Percentiles rank a stretch among this genome's conserved stretches.
Evolutionary conservation across 2,113 vertebrate species (phyloP).

Genomic region (Chelonoidis abingdonii): DNA sequence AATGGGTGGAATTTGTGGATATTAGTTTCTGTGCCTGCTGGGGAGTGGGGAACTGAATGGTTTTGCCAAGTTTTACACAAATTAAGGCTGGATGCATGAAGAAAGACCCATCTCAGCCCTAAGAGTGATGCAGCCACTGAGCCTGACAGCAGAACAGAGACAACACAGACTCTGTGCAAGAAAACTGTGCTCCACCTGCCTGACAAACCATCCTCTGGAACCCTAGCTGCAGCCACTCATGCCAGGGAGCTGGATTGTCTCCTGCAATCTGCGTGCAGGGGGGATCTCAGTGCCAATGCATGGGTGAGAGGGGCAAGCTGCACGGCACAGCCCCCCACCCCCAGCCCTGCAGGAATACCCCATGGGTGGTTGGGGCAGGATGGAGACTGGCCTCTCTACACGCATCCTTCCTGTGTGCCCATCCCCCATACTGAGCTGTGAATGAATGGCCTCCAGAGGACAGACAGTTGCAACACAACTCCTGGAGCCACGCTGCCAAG

Average conservation of each 20-base stretch:
- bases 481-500: background rate
- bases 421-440: background rate
- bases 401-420: background rate
- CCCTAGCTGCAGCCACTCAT: background rate
- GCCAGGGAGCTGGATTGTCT: background rate
- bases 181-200: slow-evolving; percentile 41
- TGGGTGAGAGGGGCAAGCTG: background rate
- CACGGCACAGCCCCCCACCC: background rate
- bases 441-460: background rate
- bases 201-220: background rate
- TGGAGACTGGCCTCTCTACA: background rate
- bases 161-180: slow-evolving; percentile 35
- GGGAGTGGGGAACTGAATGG: slow-evolving; percentile 2
- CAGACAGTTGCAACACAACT: accelerated
- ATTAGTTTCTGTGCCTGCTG: background rate
- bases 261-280: background rate
- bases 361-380: background rate
- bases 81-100: background rate
- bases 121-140: background rate
- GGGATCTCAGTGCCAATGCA: background rate
- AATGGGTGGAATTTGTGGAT: slow-evolving; percentile 34
- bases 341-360: background rate
- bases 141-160: slow-evolving; percentile 40
- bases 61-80: slow-evolving; percentile 47
- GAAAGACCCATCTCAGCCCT: background rate